Evolutionary conservation across 2,797 vertebrate species (phyloP).

Genomic region (Chanos chanos): DNA sequence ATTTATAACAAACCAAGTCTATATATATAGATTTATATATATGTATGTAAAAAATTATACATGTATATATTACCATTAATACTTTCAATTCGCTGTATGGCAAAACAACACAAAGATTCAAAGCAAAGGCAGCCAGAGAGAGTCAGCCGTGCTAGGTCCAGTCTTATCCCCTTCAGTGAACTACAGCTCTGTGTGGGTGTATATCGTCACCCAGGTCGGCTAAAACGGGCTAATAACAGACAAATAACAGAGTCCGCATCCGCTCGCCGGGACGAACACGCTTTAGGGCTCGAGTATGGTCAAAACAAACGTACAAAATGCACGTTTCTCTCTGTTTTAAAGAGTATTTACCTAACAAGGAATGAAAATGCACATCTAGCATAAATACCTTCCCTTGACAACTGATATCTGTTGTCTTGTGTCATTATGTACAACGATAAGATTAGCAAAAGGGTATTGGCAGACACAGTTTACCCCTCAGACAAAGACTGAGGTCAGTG

Average conservation of each 20-base stretch:
- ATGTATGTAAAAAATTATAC: slow-evolving; percentile 49
- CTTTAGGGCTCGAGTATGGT: slow-evolving; percentile 51
- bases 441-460: slow-evolving; percentile 41
- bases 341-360: slow-evolving; percentile 42
- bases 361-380: slow-evolving; percentile 47
- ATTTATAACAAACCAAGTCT: slow-evolving; percentile 65
- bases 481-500: slow-evolving; percentile 35
- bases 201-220: too few species aligned
- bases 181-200: too few species aligned
- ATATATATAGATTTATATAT: slow-evolving; percentile 33
- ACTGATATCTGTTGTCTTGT: slow-evolving; percentile 22
- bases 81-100: slow-evolving; percentile 70
- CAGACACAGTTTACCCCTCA: slow-evolving; percentile 21
- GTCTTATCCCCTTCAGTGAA: slow-evolving; percentile 58
- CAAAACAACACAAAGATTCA: slow-evolving; percentile 54
- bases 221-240: too few species aligned
- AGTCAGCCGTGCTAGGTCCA: slow-evolving; percentile 60
- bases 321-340: slow-evolving; percentile 13
- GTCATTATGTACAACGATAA: slow-evolving; percentile 39
- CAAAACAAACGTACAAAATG: slow-evolving; percentile 63
- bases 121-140: slow-evolving; percentile 41
- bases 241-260: too few species aligned
- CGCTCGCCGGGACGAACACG: slow-evolving; percentile 45
- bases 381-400: slow-evolving; percentile 42
- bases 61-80: slow-evolving; percentile 66